A percentile compares a stretch with the other conserved stretches of the same genome.
These are phyloP conservation scores for Cydia amplana DNA, from an alignment of 1,140 invertebrate species.

Conservation along the genomic window DNA sequence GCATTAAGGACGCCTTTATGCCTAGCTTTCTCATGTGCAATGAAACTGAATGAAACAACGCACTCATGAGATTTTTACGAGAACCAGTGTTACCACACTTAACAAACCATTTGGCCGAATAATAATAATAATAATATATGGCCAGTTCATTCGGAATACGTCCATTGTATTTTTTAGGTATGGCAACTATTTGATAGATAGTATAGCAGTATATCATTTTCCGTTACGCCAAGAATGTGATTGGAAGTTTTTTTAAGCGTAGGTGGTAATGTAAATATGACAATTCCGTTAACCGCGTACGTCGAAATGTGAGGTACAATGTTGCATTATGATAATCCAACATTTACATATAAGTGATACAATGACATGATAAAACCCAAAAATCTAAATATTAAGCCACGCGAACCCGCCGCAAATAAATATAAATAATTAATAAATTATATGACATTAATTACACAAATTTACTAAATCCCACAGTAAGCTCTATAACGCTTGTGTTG, in stretches of 20 bases:
- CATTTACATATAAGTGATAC: neutral
- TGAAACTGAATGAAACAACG: too few species aligned
- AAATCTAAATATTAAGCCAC: too few species aligned
- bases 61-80: constrained; percentile 32
- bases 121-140: constrained; percentile 58
- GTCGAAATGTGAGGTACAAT: neutral
- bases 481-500: too few species aligned
- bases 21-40: too few species aligned
- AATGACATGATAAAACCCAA: neutral
- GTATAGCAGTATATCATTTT: constrained; percentile 45
- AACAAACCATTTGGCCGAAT: constrained; percentile 49
- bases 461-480: too few species aligned
- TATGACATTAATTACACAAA: too few species aligned
- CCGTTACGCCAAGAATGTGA: constrained; percentile 38
- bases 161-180: constrained; percentile 57
- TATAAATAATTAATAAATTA: too few species aligned
- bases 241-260: neutral
- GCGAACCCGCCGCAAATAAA: too few species aligned
- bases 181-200: constrained; percentile 53
- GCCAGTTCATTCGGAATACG: constrained; percentile 47
- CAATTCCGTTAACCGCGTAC: neutral
- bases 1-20: too few species aligned
- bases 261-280: constrained; percentile 10
- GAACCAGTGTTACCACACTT: constrained; percentile 43
- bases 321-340: neutral